A percentile compares a stretch with the other conserved stretches of the same genome.
These are phyloP conservation scores for Girardia tigrina DNA, from an alignment of 2,888 invertebrate genomes.

Conservation along the genomic window DNA sequence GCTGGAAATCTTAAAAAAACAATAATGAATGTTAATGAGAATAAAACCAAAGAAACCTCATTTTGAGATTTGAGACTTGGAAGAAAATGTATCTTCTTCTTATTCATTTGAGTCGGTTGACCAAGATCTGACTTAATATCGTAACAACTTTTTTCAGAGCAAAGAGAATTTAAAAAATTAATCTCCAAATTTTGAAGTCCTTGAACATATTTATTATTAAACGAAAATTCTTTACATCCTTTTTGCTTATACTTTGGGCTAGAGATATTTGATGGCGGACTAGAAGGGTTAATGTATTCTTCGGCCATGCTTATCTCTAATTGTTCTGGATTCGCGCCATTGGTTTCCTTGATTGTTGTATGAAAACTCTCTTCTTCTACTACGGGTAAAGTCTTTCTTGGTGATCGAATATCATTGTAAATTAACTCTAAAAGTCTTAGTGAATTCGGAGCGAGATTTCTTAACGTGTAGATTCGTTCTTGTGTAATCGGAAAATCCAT, in stretches of 20 bases:
- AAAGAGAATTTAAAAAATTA: not conserved
- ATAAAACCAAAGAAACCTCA: too few relatives aligned
- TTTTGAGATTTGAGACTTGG: not conserved
- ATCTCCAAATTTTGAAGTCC: not conserved
- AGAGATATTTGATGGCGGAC: not conserved
- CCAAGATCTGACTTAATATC: not conserved
- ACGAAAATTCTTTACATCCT: not conserved
- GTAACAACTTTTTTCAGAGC: not conserved
- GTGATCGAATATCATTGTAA: not conserved
- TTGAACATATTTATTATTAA: not conserved
- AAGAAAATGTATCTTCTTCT: not conserved
- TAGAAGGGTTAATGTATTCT: too few relatives aligned
- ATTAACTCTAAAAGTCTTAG: not conserved
- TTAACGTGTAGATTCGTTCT: not conserved
- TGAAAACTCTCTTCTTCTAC: too few relatives aligned
- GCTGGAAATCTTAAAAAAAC: too few relatives aligned
- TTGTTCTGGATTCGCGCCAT: too few relatives aligned
- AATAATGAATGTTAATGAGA: too few relatives aligned
- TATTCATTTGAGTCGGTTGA: not conserved
- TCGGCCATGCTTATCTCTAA: too few relatives aligned
- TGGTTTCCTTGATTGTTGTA: too few relatives aligned
- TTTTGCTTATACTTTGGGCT: not conserved
- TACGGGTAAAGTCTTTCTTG: too few relatives aligned
- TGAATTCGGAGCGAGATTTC: not conserved
- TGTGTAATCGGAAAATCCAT: not conserved